Evolutionary conservation across 1,140 invertebrate species (phyloP).

Genomic region (Orius insidiosus): DNA sequence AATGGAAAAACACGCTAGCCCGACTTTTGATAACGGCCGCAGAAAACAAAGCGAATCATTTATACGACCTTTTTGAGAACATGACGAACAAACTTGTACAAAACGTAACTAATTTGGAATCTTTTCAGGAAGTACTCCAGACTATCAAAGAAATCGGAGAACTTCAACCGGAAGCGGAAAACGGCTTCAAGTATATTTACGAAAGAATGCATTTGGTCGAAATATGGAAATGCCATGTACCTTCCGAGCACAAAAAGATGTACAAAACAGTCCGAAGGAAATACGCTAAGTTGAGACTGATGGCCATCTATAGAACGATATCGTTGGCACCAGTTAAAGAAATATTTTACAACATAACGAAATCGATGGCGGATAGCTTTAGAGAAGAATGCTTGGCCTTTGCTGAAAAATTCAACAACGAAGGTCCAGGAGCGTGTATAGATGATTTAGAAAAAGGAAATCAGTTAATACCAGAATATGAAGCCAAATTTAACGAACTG

Average conservation of each 20-base stretch:
- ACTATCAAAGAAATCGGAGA: slow-evolving; percentile 57
- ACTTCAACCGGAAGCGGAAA: slow-evolving; percentile 53
- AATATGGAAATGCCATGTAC: slow-evolving; percentile 35
- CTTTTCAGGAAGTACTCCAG: slow-evolving; percentile 68
- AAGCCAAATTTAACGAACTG: slow-evolving; percentile 42
- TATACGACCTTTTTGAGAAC: too few relatives aligned
- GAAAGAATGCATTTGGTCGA: slow-evolving; percentile 39
- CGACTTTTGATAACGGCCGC: too few relatives aligned
- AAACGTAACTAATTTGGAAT: slow-evolving; percentile 53
- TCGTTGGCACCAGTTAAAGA: neutral
- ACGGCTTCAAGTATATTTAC: slow-evolving; percentile 48
- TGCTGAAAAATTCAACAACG: slow-evolving; percentile 4
- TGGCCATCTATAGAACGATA: neutral
- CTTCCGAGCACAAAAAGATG: slow-evolving; percentile 7
- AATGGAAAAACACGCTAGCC: too few relatives aligned
- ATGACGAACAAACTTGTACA: neutral
- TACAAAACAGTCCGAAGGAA: slow-evolving; percentile 31
- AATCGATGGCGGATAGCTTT: neutral
- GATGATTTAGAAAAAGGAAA: slow-evolving; percentile 24
- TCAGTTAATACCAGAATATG: slow-evolving; percentile 44
- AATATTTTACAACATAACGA: neutral
- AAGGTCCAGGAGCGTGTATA: neutral
- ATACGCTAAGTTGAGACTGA: neutral
- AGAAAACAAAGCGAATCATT: too few relatives aligned
- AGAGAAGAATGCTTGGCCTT: neutral